Evolutionary conservation across 2,797 vertebrate genomes (phyloP), one percentile per base, ranked within the genome.

Genomic region (Sebastes matsubarae): DNA sequence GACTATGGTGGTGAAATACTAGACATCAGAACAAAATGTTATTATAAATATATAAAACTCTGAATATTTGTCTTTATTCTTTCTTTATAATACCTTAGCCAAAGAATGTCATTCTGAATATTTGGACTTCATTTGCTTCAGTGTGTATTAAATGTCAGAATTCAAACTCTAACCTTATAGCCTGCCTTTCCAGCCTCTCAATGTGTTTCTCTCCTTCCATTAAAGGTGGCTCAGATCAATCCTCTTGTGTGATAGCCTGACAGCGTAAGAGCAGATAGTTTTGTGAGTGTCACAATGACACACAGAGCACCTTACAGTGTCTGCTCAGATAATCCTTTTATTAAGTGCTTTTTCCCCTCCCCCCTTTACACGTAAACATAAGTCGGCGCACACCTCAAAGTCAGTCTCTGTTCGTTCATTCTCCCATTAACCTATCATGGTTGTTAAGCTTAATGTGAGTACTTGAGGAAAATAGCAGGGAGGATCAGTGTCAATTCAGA

Each of bases 381-480:
- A 85, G 46, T 83, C 79, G 46, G 29, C 54, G 79, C 46, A 57
- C 38, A 80, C 54, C 52, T 57, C 58, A 80, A 58, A 68, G 13
- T 69, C 64, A 65, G 52, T 27, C 61, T 69, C 61, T 64, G 57
- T 25, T 60, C 65, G 42, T 55, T 72, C 66, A 55, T 55, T 72
- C 66, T 81, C 68, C 24, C 69, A 72, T 83, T 81, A 69, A 80
- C 82, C 76, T 54, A 75, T 75, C 80, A 84, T 58, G 80, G 74
- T 67, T 80, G 75, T 79, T 69, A 72, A 84, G 77, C 84, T 87
- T 90, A 86, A 86, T 87, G 80, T 76, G 69, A 75, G 71, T 65
- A 78, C 72, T 88, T 74, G n/a, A n/a, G 80, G 68, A 68, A 73
- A 81, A 79, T 55, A 73, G 80, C 79, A 70, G 64, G 82, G 22